A percentile compares a stretch with the other conserved stretches of the same genome.
phyloP scores from a whole-genome alignment of 2,113 vertebrate species.

The Cavia aperea region DNA sequence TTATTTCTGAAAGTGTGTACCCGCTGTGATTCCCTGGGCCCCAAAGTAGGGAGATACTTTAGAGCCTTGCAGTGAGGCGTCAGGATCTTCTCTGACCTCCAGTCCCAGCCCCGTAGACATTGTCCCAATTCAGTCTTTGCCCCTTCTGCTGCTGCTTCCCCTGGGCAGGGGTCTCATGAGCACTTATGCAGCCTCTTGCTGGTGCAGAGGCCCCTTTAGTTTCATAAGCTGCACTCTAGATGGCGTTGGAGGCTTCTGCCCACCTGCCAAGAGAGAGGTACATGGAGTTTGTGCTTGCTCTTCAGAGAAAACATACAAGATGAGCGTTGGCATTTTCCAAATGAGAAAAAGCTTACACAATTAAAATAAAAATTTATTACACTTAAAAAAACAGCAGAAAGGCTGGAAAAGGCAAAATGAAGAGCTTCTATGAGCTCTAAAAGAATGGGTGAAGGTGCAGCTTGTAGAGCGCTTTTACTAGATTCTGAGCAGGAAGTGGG shows the following conservation, averaged over 20 bases:
- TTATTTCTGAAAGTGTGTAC: background rate
- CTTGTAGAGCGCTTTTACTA: background rate
- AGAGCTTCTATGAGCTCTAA: background rate
- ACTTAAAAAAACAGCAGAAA: background rate
- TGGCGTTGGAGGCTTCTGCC: background rate
- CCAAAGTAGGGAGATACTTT: fast-evolving
- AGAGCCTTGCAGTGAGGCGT: fast-evolving
- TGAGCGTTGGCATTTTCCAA: background rate
- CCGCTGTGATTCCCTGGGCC: fast-evolving
- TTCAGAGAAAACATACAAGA: background rate
- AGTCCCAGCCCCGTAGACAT: background rate
- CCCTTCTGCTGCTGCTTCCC: background rate
- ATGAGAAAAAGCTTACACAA: background rate
- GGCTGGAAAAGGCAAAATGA: background rate
- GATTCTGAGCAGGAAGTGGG: background rate
- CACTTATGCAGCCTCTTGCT: background rate
- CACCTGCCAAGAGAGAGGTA: background rate
- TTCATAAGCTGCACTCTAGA: background rate
- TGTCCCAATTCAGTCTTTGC: background rate
- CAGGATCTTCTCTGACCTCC: background rate
- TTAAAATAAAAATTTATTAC: background rate
- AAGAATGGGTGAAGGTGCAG: fast-evolving
- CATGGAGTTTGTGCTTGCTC: background rate
- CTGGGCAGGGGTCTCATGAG: background rate
- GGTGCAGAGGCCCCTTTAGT: background rate